Base-by-base conservation (phyloP, 2,113 vertebrate genomes). In the Sclerurus mexicanus region DNA sequence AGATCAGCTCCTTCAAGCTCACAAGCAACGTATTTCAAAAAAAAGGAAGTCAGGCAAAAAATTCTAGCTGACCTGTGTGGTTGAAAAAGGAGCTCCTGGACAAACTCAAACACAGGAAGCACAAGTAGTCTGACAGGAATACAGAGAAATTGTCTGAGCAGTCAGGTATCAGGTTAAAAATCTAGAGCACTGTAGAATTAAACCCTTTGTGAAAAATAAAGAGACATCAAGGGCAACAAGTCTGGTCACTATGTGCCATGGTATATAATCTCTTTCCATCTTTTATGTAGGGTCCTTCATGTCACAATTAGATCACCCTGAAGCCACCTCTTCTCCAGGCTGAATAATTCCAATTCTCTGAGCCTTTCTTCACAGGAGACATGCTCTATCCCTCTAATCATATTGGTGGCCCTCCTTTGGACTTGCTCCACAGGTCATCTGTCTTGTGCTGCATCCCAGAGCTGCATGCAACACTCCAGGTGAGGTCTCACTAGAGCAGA, bases 361-460 rank as follows among this genome's bases (percentile, higher is more conserved):
- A 75, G 3, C 3, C 30, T 19, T 49, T 58, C 12, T 20, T 75
- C 50, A 20, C 0, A 20, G 4, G 7, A 24, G 19, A 66, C 14
- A 23, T n/a, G 9, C 12, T 75, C 15, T 50, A 24, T 13, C 24
- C 42, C 44, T 40, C 30, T 39, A 2, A 30, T 15, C 24, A 40
- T 1, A 23, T 1, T 49, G 19, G 2, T 19, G 23, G 3, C 12
- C n/a, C 23, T 55, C 6, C 4, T 28, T 40, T 47, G 14, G 7
- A 40, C 4, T 47, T 1, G 0, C 6, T 28, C 28, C 59, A 2
- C 8, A 33, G 11, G 0, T 39, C 49, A 6, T n/a, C 19, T 23
- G 22, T 9, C 28, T 28, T 46, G 28, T 63, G 22, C 49, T 33
- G 69, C 4, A 13, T 3, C 15, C 23, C 56, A n/a, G 55, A n/a